A percentile compares a stretch with the other conserved stretches of the same genome.
Conservation (phyloP, 1,140 invertebrate genomes). For the Argopecten irradians region DNA sequence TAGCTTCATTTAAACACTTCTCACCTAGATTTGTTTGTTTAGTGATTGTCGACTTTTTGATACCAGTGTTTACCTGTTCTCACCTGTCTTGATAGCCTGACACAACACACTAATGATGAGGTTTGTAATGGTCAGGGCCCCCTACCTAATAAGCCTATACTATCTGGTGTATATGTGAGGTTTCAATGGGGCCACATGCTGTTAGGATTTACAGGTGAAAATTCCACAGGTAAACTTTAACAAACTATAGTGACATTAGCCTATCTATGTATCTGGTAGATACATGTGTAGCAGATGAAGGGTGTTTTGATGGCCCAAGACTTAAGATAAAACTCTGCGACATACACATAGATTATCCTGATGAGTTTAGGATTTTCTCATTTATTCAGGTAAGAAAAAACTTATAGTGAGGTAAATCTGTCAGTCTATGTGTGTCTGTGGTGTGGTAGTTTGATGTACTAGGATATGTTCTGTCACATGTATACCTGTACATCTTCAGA, state of each 20-base stretch:
- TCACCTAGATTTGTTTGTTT: neutral
- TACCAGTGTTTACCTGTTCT: neutral
- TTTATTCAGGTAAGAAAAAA: neutral
- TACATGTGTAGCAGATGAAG: neutral
- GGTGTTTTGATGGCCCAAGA: neutral
- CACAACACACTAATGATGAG: neutral
- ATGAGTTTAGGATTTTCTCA: neutral
- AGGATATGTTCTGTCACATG: neutral
- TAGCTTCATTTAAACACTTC: neutral
- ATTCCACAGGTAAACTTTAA: neutral
- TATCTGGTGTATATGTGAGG: neutral
- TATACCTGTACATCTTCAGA: neutral
- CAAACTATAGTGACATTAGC: neutral
- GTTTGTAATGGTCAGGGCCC: neutral
- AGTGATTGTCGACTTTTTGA: neutral
- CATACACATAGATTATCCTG: slow-evolving; percentile 2
- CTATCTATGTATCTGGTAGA: neutral
- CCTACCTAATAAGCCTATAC: neutral
- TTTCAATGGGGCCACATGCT: neutral
- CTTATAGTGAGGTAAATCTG: neutral
- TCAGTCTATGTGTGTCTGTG: neutral
- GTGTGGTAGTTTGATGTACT: neutral
- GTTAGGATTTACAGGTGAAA: neutral
- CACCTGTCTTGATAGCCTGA: neutral
- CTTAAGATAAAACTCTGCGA: neutral